Evolutionary conservation across 2,797 vertebrate species (phyloP).

Genomic region (Calcarius lapponicus): DNA sequence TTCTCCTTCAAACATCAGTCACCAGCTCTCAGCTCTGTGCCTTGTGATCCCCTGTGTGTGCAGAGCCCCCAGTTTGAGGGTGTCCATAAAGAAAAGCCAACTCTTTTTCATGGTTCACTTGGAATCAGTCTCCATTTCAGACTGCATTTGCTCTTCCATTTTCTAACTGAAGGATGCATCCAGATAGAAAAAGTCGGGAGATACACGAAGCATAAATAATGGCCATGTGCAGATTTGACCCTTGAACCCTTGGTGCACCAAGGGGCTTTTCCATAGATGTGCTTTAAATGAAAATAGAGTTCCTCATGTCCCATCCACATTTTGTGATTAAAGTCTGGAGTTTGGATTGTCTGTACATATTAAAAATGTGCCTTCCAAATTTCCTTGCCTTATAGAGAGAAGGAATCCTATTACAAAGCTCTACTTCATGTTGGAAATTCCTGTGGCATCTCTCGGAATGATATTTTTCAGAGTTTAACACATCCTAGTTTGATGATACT

Average conservation of each 20-base stretch:
- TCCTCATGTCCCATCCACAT: neutral
- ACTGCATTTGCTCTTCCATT: neutral
- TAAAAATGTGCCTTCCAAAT: neutral
- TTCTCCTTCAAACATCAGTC: neutral
- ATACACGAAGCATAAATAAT: neutral
- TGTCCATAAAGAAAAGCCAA: neutral
- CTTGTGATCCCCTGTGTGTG: neutral
- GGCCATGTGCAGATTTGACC: neutral
- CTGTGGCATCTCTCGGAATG: neutral
- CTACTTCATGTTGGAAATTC: neutral
- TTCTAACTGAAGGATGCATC: neutral
- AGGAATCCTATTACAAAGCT: neutral
- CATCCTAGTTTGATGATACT: neutral
- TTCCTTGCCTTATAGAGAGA: neutral
- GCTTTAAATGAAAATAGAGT: neutral
- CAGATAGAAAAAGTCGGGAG: neutral
- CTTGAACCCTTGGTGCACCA: neutral
- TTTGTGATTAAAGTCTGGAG: neutral
- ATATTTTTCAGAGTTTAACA: neutral
- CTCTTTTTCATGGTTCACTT: neutral
- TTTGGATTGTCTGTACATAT: neutral
- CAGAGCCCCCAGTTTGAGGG: neutral
- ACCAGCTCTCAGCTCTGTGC: neutral
- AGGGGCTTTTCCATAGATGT: neutral
- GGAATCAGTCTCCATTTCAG: neutral